Conservation (phyloP, 2,113 vertebrate species). For the Aptenodytes patagonicus region DNA sequence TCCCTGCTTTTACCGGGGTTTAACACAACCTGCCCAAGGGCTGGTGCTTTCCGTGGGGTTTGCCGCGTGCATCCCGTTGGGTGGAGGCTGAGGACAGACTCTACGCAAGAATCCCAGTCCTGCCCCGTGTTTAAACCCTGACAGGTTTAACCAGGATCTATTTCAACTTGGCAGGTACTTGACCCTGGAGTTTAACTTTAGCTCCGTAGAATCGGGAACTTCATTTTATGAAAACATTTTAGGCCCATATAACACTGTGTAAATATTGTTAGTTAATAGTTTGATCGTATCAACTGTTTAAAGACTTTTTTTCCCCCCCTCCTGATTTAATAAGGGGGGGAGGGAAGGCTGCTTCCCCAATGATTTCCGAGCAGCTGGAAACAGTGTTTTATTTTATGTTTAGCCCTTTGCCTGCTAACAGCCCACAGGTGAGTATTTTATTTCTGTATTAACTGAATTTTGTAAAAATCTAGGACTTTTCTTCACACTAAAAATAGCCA, state of each 20-base stretch:
- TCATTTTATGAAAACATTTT: neutral
- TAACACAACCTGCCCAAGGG: neutral
- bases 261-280: neutral
- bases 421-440: neutral
- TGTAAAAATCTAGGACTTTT: neutral
- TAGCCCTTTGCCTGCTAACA: neutral
- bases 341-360: neutral
- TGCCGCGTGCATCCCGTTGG: accelerated
- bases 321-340: neutral
- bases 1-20: neutral
- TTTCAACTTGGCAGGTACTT: neutral
- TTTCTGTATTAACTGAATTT: neutral
- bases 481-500: neutral
- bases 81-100: neutral
- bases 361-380: neutral
- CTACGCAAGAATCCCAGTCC: too few relatives aligned
- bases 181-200: neutral
- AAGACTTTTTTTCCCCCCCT: neutral
- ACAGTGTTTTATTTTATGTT: neutral
- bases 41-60: neutral
- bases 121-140: neutral
- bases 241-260: neutral
- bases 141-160: neutral
- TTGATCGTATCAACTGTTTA: neutral
- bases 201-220: neutral